These are phyloP conservation scores for Eucera pruinosa DNA, from an alignment of 2,888 invertebrate genomes.

Conservation along the genomic window DNA sequence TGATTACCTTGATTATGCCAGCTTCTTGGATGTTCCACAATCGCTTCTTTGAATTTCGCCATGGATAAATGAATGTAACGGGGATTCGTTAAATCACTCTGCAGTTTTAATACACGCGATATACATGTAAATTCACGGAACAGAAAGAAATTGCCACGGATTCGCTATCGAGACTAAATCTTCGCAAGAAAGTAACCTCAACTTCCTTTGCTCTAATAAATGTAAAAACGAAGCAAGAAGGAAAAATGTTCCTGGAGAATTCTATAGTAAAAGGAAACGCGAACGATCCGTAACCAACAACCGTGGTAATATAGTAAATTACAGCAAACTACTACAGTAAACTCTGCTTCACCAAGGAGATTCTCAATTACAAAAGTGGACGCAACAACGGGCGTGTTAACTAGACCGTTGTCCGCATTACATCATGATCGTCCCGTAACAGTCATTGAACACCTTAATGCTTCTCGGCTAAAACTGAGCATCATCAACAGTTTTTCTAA, in stretches of 20 bases:
- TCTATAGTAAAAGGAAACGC: not conserved
- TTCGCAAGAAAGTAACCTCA: too few species aligned
- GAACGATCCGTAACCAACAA: conserved; percentile 19
- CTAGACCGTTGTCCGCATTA: conserved; percentile 16
- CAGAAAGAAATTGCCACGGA: not conserved
- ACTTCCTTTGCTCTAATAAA: not conserved
- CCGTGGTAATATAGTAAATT: too few species aligned
- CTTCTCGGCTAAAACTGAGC: not conserved
- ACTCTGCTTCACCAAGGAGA: not conserved
- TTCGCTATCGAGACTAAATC: not conserved
- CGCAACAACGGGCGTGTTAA: conserved; percentile 14
- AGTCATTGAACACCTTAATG: conserved; percentile 53
- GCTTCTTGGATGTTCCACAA: not conserved
- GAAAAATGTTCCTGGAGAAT: not conserved
- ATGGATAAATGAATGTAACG: not conserved
- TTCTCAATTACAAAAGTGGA: conserved; percentile 22
- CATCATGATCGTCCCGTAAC: conserved; percentile 23
- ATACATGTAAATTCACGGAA: not conserved
- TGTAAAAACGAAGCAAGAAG: not conserved
- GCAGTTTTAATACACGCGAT: not conserved
- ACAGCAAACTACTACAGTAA: not conserved
- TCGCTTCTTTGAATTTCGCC: not conserved
- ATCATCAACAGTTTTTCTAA: conserved; percentile 57
- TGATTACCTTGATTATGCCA: not conserved
- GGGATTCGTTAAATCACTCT: not conserved